A percentile compares a stretch with the other conserved stretches of the same genome.
Evolutionary conservation across 2,888 invertebrate genomes (phyloP).

Genomic region (Torymus tubicola): DNA sequence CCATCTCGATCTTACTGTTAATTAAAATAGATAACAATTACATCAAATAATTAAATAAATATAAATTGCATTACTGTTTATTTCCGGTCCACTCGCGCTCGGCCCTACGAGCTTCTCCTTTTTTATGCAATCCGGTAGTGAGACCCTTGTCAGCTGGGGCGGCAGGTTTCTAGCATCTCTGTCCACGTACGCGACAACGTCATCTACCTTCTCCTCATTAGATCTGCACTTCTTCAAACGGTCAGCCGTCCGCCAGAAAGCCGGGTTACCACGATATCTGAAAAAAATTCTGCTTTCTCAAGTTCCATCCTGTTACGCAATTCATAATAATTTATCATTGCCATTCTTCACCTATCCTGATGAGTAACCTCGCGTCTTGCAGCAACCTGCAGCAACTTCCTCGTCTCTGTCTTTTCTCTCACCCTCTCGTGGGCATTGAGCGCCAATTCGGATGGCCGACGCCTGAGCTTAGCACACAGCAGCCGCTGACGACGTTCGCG

Average conservation of each 20-base stretch:
- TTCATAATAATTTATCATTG: too few species aligned
- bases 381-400: slow-evolving; percentile 66
- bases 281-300: too few species aligned
- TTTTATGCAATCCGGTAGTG: slow-evolving; percentile 61
- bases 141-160: slow-evolving; percentile 61
- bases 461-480: slow-evolving; percentile 54
- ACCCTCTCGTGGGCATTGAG: slow-evolving; percentile 64
- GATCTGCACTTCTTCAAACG: slow-evolving; percentile 56
- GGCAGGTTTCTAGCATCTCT: slow-evolving; percentile 5
- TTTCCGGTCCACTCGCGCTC: not conserved
- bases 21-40: not conserved
- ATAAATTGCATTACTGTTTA: slow-evolving; percentile 29
- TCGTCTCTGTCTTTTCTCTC: slow-evolving; percentile 62
- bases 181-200: not conserved
- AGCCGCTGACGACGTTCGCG: slow-evolving; percentile 59
- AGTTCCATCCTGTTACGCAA: too few species aligned
- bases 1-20: slow-evolving; percentile 62
- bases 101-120: slow-evolving; percentile 62
- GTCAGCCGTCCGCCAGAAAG: slow-evolving; percentile 64
- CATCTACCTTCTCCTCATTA: slow-evolving; percentile 6
- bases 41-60: slow-evolving; percentile 11
- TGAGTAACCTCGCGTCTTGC: slow-evolving; percentile 23
- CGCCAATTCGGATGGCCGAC: slow-evolving; percentile 61
- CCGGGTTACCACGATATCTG: slow-evolving; percentile 65
- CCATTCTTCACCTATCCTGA: slow-evolving; percentile 57